phyloP scores from a whole-genome alignment of 2,888 invertebrate genomes.

The Thysanoteuthis rhombus region DNA sequence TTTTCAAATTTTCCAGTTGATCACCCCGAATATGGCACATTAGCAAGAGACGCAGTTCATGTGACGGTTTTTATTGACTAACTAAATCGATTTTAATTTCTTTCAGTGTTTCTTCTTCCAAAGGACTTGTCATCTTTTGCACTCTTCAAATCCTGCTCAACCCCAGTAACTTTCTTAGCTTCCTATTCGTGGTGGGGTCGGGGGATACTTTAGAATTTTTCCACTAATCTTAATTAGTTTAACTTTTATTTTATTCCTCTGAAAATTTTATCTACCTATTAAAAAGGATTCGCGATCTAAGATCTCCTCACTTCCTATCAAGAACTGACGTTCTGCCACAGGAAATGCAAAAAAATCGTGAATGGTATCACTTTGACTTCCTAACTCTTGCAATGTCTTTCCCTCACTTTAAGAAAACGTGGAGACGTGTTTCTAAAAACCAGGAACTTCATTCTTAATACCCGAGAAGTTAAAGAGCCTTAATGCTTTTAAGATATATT shows the following conservation, averaged over 20 bases:
- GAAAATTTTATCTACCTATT: background rate
- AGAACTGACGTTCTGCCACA: background rate
- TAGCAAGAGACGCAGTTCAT: too few relatives aligned
- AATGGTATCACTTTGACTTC: background rate
- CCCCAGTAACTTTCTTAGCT: too few relatives aligned
- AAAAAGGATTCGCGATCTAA: background rate
- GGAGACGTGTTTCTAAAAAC: background rate
- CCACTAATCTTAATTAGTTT: too few relatives aligned
- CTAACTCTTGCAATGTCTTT: background rate
- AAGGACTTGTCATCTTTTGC: background rate
- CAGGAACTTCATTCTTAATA: background rate
- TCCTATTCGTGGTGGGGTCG: too few relatives aligned
- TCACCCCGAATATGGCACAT: too few relatives aligned
- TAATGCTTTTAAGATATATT: too few relatives aligned
- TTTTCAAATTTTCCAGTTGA: too few relatives aligned
- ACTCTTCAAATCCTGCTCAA: background rate
- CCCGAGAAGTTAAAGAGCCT: too few relatives aligned
- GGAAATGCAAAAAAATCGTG: background rate
- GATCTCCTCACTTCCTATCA: background rate
- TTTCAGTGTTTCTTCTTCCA: background rate
- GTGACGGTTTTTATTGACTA: too few relatives aligned
- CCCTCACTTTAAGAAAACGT: background rate
- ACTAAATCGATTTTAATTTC: too few relatives aligned
- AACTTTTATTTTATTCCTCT: background rate
- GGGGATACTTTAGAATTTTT: background rate